Percentiles rank a stretch among this genome's conserved stretches.
Conservation (phyloP, 2,113 vertebrate species). For the Pogona vitticeps region DNA sequence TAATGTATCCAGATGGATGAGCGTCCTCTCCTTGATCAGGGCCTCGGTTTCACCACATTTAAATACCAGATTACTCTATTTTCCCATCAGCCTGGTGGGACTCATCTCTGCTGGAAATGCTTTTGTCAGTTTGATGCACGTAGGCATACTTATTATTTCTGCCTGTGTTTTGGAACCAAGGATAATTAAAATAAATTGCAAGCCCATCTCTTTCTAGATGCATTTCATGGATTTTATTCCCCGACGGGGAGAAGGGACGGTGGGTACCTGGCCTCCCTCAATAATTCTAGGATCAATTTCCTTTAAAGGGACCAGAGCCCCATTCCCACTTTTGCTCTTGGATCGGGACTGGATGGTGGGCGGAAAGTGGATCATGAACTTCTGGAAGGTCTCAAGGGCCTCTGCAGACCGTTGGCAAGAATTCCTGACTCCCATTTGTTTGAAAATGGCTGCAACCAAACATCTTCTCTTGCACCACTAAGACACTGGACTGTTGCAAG, state of each 20-base stretch:
- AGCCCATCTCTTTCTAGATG: slow-evolving; percentile 1
- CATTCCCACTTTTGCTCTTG: background rate
- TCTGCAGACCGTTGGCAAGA: no score
- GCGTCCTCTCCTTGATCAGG: background rate
- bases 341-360: background rate
- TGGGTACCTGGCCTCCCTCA: background rate
- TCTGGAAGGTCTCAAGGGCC: background rate
- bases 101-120: background rate
- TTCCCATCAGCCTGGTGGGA: background rate
- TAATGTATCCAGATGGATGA: background rate
- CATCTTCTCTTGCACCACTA: background rate
- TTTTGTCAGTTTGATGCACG: background rate
- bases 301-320: slow-evolving; percentile 7
- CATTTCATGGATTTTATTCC: slow-evolving; percentile 25
- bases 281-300: background rate
- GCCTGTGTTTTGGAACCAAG: slow-evolving; percentile 32
- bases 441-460: background rate
- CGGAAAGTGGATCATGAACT: background rate
- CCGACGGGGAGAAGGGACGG: background rate
- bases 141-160: slow-evolving; percentile 6
- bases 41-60: slow-evolving; percentile 10
- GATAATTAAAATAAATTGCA: slow-evolving; percentile 42
- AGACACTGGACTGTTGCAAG: background rate
- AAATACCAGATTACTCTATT: background rate
- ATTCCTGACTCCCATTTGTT: background rate